Evolutionary conservation across 2,888 invertebrate genomes (phyloP).

Genomic region (Philonicus albiceps): DNA sequence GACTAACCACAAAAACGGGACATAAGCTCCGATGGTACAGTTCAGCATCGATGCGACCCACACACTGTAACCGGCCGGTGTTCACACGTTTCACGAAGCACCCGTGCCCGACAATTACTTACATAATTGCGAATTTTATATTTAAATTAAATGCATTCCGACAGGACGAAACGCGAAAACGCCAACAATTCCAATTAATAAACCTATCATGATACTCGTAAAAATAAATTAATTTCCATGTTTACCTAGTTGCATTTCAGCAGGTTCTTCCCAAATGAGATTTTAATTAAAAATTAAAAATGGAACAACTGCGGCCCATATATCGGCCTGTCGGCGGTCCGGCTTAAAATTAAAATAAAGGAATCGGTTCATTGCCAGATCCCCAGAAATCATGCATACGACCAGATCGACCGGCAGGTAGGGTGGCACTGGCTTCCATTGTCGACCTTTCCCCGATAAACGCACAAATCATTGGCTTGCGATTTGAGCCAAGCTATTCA

Average conservation of each 20-base stretch:
- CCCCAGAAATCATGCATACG: neutral
- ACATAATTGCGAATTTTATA: slow-evolving; percentile 29
- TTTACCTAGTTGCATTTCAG: slow-evolving; percentile 37
- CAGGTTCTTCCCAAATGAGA: slow-evolving; percentile 37
- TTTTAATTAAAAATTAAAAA: slow-evolving; percentile 42
- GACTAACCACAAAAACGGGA: neutral
- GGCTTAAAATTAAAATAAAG: slow-evolving; percentile 15
- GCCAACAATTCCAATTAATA: slow-evolving; percentile 36
- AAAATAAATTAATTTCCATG: slow-evolving; percentile 35
- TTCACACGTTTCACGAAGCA: neutral
- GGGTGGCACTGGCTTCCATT: neutral
- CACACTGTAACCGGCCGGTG: neutral
- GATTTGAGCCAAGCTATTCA: neutral
- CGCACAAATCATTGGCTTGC: neutral
- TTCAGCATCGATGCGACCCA: neutral
- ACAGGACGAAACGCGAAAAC: slow-evolving; percentile 5
- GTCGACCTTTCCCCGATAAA: neutral
- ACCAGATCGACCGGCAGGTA: neutral
- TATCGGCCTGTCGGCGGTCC: neutral
- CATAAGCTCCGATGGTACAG: neutral
- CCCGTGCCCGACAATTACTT: neutral
- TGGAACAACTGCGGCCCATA: slow-evolving; percentile 31
- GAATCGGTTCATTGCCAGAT: neutral
- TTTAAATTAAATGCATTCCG: slow-evolving; percentile 28
- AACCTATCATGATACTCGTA: slow-evolving; percentile 38